A percentile compares a stretch with the other conserved stretches of the same genome.
Conservation (phyloP, 2,797 vertebrate genomes). For the Eulemur albifrons region DNA sequence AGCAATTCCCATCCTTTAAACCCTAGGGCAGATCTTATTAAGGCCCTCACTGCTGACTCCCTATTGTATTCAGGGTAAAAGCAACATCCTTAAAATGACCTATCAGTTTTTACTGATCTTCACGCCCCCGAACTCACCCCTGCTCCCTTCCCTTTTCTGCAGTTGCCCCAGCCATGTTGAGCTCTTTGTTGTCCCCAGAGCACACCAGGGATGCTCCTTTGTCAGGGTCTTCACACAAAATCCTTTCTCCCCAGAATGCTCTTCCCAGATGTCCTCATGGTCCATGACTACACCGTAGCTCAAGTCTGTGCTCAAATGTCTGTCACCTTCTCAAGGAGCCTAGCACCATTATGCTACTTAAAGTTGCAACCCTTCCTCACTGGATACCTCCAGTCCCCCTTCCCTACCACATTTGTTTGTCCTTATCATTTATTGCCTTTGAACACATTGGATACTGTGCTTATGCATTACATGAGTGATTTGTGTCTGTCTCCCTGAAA, state of each 20-base stretch:
- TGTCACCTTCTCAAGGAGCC: background rate
- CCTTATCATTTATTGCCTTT: background rate
- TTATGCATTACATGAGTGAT: background rate
- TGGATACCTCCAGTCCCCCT: background rate
- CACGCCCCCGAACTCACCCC: background rate
- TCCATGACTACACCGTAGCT: background rate
- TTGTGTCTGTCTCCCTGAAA: background rate
- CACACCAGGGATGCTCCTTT: accelerated
- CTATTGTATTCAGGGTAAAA: background rate
- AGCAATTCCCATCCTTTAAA: background rate
- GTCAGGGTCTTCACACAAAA: background rate
- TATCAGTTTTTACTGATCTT: background rate
- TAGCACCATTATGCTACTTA: background rate
- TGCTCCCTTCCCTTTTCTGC: background rate
- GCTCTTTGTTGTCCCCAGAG: background rate
- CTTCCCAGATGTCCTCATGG: accelerated
- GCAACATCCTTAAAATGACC: background rate
- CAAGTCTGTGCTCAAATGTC: background rate
- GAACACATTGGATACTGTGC: background rate
- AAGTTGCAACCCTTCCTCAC: background rate
- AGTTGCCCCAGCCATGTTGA: background rate
- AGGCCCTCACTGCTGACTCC: background rate
- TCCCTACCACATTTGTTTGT: accelerated
- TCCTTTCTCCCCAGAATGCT: background rate
- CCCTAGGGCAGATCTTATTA: background rate